Evolutionary conservation across 2,888 invertebrate species (phyloP).

Genomic region (Silvanus unidentatus): DNA sequence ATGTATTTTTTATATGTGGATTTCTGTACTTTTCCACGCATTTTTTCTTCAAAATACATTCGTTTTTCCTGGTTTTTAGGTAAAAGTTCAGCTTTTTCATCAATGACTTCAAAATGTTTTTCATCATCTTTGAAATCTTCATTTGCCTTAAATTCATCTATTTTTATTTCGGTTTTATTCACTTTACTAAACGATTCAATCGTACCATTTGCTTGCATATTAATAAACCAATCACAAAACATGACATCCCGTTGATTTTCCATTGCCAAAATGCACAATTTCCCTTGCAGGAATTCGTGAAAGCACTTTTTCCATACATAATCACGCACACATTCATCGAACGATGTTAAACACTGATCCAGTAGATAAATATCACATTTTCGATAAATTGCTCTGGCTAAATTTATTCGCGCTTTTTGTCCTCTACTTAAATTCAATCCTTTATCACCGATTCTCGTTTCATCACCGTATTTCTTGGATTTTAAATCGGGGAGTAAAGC

Average conservation of each 20-base stretch:
- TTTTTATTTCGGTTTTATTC: not conserved
- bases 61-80: constrained; percentile 8
- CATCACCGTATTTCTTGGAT: constrained; percentile 55
- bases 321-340: constrained; percentile 67
- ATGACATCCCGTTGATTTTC: constrained; percentile 5
- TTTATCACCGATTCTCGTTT: constrained; percentile 70
- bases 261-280: constrained; percentile 26
- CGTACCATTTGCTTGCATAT: constrained; percentile 11
- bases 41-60: constrained; percentile 25
- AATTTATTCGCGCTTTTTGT: constrained; percentile 70
- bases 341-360: constrained; percentile 75
- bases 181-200: constrained; percentile 11
- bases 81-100: constrained; percentile 9
- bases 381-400: constrained; percentile 68
- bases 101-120: constrained; percentile 10
- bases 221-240: too few species aligned
- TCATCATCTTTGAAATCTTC: not conserved
- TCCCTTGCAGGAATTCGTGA: constrained; percentile 23
- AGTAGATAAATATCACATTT: constrained; percentile 70
- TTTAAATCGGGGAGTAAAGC: constrained; percentile 55
- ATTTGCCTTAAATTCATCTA: constrained; percentile 6
- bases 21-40: constrained; percentile 26
- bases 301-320: constrained; percentile 61
- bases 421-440: constrained; percentile 75
- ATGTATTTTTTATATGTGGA: constrained; percentile 30